phyloP scores from a whole-genome alignment of 2,888 invertebrate species.

The Hydropsyche betteni region DNA sequence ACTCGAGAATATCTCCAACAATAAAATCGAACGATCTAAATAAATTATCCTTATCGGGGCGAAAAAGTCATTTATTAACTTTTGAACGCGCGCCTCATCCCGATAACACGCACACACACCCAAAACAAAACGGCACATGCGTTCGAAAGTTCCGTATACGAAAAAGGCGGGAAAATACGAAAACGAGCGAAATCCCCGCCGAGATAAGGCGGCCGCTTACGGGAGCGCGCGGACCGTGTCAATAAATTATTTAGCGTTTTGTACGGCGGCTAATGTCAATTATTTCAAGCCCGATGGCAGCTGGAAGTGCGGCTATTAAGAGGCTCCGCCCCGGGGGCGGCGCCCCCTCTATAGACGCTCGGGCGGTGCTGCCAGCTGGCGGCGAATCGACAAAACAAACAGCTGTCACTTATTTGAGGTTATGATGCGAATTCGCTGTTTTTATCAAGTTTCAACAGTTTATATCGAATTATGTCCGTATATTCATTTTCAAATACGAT shows the following conservation, averaged over 20 bases:
- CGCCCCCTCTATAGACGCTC: constrained; percentile 32
- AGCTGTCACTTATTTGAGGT: constrained; percentile 43
- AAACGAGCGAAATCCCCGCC: constrained; percentile 8
- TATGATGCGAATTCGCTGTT: constrained; percentile 30
- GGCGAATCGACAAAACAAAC: constrained; percentile 45
- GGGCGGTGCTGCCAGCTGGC: constrained; percentile 50
- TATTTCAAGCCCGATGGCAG: constrained; percentile 52
- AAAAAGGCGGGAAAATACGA: constrained; percentile 29
- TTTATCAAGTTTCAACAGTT: too few species aligned
- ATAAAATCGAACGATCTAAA: too few species aligned
- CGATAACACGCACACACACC: constrained; percentile 25
- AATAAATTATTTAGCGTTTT: constrained; percentile 52
- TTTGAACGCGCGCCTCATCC: not conserved
- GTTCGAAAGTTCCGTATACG: too few species aligned
- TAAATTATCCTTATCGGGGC: too few species aligned
- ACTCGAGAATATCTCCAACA: too few species aligned
- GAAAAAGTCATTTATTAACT: too few species aligned
- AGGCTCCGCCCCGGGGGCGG: constrained; percentile 50
- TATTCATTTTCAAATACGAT: too few species aligned
- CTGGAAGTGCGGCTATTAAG: constrained; percentile 52
- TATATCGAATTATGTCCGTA: too few species aligned
- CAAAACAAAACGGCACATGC: constrained; percentile 32
- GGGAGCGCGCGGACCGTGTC: constrained; percentile 47
- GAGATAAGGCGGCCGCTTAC: constrained; percentile 47
- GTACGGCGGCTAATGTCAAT: constrained; percentile 52